These are phyloP conservation scores for Cephus nigrinus DNA, from an alignment of 2,888 invertebrate species.

Conservation along the genomic window DNA sequence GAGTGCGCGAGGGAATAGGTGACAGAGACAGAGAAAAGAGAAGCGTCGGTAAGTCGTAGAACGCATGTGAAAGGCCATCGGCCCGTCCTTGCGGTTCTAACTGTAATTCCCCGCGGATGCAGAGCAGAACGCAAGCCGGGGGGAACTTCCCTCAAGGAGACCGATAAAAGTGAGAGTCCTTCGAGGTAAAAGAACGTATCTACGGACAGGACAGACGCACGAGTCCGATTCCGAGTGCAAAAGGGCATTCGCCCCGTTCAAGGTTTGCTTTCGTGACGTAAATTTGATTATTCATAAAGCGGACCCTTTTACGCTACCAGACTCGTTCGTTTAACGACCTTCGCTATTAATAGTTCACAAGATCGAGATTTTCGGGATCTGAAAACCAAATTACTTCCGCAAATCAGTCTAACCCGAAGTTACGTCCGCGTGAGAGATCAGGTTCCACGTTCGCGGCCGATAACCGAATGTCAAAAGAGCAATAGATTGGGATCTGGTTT, in stretches of 20 bases:
- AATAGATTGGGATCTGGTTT: too few species aligned
- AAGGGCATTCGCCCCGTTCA: slow-evolving; percentile 11
- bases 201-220: not conserved
- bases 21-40: slow-evolving; percentile 15
- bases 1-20: not conserved
- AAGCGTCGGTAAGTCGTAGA: slow-evolving; percentile 16
- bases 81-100: slow-evolving; percentile 56
- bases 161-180: slow-evolving; percentile 61
- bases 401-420: not conserved
- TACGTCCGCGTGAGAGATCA: too few species aligned
- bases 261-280: slow-evolving; percentile 14
- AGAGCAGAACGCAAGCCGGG: slow-evolving; percentile 47
- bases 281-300: not conserved
- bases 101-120: slow-evolving; percentile 54
- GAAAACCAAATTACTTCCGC: not conserved
- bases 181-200: slow-evolving; percentile 16
- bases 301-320: not conserved
- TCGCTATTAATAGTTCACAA: not conserved
- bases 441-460: too few species aligned
- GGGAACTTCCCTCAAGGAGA: slow-evolving; percentile 57
- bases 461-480: too few species aligned
- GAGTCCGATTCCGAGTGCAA: not conserved
- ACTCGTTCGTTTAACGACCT: not conserved
- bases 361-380: not conserved
- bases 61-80: slow-evolving; percentile 44